These are phyloP conservation scores for Linyphia triangularis DNA, from an alignment of 2,888 invertebrate genomes.

Conservation along the genomic window DNA sequence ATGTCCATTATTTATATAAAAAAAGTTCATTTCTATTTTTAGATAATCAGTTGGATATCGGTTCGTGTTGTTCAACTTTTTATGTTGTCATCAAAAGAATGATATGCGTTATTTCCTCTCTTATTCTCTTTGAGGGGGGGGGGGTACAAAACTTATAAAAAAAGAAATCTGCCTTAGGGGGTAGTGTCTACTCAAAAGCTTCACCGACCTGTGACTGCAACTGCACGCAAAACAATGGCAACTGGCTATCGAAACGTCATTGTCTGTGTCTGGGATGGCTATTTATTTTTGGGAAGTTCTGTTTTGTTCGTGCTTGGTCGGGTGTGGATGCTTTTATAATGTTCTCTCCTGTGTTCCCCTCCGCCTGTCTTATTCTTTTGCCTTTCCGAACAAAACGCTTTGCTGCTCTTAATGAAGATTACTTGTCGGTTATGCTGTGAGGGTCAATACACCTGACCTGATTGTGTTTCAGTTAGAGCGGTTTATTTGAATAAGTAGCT, in stretches of 20 bases:
- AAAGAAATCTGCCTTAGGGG: constrained; percentile 1
- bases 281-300: constrained; percentile 32
- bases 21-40: no score
- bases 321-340: constrained; percentile 54
- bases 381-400: constrained; percentile 42
- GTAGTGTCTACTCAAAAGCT: no score
- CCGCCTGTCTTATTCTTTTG: constrained; percentile 14
- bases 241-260: constrained; percentile 62
- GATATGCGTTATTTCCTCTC: no score
- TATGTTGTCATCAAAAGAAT: no score
- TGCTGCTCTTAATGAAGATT: constrained; percentile 54
- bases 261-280: constrained; percentile 37
- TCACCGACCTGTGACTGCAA: constrained; percentile 33
- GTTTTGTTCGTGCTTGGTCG: constrained; percentile 50
- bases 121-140: no score
- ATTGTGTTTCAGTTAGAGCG: not conserved
- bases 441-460: constrained; percentile 48
- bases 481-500: not conserved
- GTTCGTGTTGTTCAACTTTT: no score
- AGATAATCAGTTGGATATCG: no score
- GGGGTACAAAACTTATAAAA: no score
- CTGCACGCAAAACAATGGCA: constrained; percentile 60
- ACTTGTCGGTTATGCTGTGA: not conserved
- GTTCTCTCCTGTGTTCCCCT: constrained; percentile 17
- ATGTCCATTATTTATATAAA: no score